Evolutionary conservation across 2,888 invertebrate species (phyloP).

Genomic region (Achlya flavicornis): DNA sequence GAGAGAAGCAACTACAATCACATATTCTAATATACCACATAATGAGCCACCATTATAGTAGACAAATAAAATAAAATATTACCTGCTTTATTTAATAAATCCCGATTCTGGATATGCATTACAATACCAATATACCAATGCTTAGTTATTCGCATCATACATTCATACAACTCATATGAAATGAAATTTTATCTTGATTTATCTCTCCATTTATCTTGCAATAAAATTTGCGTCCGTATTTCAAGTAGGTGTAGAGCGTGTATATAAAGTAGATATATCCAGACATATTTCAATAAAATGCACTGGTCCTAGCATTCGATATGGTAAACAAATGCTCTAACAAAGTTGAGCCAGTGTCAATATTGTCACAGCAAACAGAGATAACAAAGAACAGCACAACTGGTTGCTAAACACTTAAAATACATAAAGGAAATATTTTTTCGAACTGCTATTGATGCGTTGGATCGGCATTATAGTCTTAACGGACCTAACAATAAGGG

Average conservation of each 20-base stretch:
- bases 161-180: neutral
- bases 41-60: no score
- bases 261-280: neutral
- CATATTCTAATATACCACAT: no score
- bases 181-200: neutral
- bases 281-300: conserved; percentile 18
- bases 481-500: conserved; percentile 36
- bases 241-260: no score
- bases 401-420: conserved; percentile 71
- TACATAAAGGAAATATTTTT: conserved; percentile 47
- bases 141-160: neutral
- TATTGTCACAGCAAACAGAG: conserved; percentile 69
- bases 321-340: conserved; percentile 47
- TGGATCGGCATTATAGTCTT: conserved; percentile 41
- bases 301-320: conserved; percentile 26
- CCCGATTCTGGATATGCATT: neutral
- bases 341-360: conserved; percentile 56
- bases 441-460: conserved; percentile 26
- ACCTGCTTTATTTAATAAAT: no score
- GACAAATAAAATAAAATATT: no score
- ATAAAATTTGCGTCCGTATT: neutral
- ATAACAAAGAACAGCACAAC: conserved; percentile 76
- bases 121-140: neutral
- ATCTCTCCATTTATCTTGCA: neutral
- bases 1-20: no score